Base-by-base conservation (phyloP, 2,888 invertebrate species). In the Apocheima hispidaria region DNA sequence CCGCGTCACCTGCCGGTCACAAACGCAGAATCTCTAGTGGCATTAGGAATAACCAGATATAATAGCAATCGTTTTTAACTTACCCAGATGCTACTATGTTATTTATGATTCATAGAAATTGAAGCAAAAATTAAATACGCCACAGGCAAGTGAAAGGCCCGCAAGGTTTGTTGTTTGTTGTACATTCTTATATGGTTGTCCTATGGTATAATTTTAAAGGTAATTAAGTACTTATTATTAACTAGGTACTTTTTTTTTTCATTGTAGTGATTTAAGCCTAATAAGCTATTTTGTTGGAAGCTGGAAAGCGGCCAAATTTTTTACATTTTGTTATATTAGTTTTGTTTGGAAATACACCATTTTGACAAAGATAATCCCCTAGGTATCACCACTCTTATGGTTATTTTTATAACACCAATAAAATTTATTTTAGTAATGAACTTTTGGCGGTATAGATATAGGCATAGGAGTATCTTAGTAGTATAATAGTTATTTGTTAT, bases 1-100 rank as follows among this genome's bases (percentile, higher is more conserved):
- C 73, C 40, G 50, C 43, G 62, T 63, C 88, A 89, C 86, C 89
- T 87, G 88, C 81, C 70, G 64, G 55, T 48, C 55, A 65, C 79
- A 82, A 68, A 66, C 65, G 69, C 70, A 72, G 76, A 77, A 74
- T 79, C 79, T 73, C 73, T 71, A 64, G 68, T 70, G 56, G 56
- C 63, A 69, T 73, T 69, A 75, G 63, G 65, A 70, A 69, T 65
- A 63, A 65, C 67, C 60, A 60, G 51, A 38, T 58, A 65, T 59
- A n/a, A n/a, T n/a, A n/a, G n/a, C 44, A 41, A 57, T 60, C 28
- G 36, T 20, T 21, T 21, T 23, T 23, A 43, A 26, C 43, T 14
- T 35, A 57, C 41, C 12, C 10, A 20, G 26, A 0, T 10, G 12
- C 16, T 43, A 49, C 49, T 41, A 33, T 56, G 56, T 56, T 12